A percentile compares a stretch with the other conserved stretches of the same genome.
These are phyloP conservation scores for Pseudolaguvia tuberculata DNA, from an alignment of 2,113 vertebrate species.

Conservation along the genomic window DNA sequence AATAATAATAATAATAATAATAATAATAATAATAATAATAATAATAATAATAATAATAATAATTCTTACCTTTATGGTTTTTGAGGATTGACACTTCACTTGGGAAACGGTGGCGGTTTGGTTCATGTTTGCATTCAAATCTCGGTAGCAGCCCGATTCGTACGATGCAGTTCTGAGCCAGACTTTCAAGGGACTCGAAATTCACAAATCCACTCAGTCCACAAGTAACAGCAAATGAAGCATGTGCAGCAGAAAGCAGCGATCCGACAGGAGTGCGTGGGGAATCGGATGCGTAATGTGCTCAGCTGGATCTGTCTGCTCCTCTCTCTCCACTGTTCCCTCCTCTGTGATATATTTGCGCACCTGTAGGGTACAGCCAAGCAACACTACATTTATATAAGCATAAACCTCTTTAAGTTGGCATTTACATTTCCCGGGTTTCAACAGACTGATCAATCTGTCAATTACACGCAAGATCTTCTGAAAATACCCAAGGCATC, in stretches of 20 bases:
- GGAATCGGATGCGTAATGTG: slow-evolving; percentile 16
- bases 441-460: neutral
- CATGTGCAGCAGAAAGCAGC: slow-evolving; percentile 10
- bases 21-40: too few species aligned
- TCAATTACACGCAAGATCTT: neutral
- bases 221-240: slow-evolving; percentile 19
- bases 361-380: slow-evolving; percentile 25
- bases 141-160: slow-evolving; percentile 41
- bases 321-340: neutral
- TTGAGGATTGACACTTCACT: slow-evolving; percentile 71
- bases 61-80: slow-evolving; percentile 70
- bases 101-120: slow-evolving; percentile 78
- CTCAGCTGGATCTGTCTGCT: slow-evolving; percentile 21
- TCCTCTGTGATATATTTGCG: neutral
- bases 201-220: slow-evolving; percentile 22
- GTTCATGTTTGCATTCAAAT: slow-evolving; percentile 71
- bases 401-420: neutral
- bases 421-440: neutral
- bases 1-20: too few species aligned
- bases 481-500: neutral
- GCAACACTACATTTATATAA: neutral
- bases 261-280: slow-evolving; percentile 4
- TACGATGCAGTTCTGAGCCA: neutral
- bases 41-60: neutral
- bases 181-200: neutral